These are phyloP conservation scores for Spilarctia lutea DNA, from an alignment of 2,888 invertebrate genomes.

Conservation along the genomic window DNA sequence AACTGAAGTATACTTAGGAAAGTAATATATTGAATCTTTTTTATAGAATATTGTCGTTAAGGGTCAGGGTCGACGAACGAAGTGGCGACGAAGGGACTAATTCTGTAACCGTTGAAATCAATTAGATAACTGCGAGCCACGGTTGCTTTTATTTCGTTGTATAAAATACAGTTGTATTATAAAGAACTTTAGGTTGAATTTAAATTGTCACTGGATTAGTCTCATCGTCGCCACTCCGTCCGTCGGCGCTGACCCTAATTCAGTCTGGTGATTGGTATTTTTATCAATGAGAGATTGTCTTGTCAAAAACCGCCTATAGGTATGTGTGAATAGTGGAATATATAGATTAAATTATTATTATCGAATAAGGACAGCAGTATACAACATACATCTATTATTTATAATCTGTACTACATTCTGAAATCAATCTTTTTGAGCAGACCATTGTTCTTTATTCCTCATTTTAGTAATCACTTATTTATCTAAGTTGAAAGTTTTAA, in stretches of 20 bases:
- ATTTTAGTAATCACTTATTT: neutral
- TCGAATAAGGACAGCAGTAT: neutral
- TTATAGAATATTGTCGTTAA: neutral
- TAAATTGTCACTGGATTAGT: no score
- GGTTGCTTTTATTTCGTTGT: no score
- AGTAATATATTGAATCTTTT: constrained; percentile 22
- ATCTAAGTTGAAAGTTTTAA: neutral
- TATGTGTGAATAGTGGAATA: constrained; percentile 11
- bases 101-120: no score
- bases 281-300: constrained; percentile 28
- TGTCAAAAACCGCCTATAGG: constrained; percentile 46
- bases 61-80: no score
- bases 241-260: neutral
- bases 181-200: no score
- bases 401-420: neutral
- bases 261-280: constrained; percentile 26
- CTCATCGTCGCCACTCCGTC: no score
- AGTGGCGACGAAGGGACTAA: no score
- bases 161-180: no score
- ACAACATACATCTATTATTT: neutral
- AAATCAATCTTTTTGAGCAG: neutral
- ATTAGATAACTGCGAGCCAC: no score
- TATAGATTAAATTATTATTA: neutral
- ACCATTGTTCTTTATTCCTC: neutral
- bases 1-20: constrained; percentile 20